phyloP scores from a whole-genome alignment of 2,888 invertebrate genomes.

The Drosophila lacicola region DNA sequence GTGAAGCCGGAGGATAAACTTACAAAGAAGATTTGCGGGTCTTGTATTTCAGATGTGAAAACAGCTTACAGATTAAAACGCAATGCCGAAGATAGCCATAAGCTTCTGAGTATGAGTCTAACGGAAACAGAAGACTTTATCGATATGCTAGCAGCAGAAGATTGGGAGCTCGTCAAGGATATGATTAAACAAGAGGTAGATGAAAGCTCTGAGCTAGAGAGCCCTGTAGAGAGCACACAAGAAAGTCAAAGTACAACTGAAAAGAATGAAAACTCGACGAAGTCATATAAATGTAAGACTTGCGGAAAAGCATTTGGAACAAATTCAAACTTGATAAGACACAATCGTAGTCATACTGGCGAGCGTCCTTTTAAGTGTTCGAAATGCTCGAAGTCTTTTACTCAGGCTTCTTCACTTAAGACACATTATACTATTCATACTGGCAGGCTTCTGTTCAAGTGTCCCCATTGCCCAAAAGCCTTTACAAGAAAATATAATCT shows the following conservation, averaged over 20 bases:
- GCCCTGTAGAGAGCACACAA: not conserved
- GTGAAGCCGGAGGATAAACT: constrained; percentile 3
- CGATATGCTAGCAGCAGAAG: not conserved
- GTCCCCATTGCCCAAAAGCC: not conserved
- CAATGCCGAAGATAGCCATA: constrained; percentile 1
- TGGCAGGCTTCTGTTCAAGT: not conserved
- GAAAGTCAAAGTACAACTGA: too few relatives aligned
- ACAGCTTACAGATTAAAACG: constrained; percentile 5
- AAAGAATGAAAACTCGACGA: too few relatives aligned
- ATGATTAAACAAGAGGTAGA: not conserved
- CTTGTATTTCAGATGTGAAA: constrained; percentile 11
- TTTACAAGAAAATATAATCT: not conserved
- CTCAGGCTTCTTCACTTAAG: not conserved
- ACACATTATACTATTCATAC: not conserved
- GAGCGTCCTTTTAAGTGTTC: not conserved
- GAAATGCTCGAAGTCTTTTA: not conserved
- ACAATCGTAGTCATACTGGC: not conserved
- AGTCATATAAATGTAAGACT: too few relatives aligned
- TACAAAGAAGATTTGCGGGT: constrained; percentile 1
- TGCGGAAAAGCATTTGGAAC: not conserved
- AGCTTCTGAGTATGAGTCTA: not conserved
- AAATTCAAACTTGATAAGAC: not conserved
- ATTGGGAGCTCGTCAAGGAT: not conserved
- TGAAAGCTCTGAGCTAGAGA: not conserved
- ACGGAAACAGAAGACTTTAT: not conserved